Percentiles rank a stretch among this genome's conserved stretches.
Evolutionary conservation across 1,140 invertebrate genomes (phyloP).

Genomic region (Drosophila rhopaloa): DNA sequence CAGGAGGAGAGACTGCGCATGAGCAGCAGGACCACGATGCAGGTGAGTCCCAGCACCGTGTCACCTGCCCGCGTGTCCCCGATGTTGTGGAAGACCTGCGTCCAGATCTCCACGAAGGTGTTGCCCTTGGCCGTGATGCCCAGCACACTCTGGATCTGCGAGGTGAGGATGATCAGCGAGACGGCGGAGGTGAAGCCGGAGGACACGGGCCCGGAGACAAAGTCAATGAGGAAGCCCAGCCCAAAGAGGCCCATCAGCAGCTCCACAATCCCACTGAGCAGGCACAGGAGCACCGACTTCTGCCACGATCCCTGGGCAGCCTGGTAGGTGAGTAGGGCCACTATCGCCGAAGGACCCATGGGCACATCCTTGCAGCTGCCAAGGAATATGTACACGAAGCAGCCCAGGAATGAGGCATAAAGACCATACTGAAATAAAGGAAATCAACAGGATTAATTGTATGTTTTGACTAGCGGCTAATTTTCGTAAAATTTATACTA

Average conservation of each 20-base stretch:
- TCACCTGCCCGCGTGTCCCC: constrained; percentile 88
- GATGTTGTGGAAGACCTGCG: constrained; percentile 87
- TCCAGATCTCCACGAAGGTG: constrained; percentile 91
- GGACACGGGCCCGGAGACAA: constrained; percentile 96
- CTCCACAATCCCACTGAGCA: constrained; percentile 92
- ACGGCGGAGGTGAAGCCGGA: constrained; percentile 97
- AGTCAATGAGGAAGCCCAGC: constrained; percentile 96
- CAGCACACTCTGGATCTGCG: constrained; percentile 94
- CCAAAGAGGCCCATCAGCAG: constrained; percentile 94
- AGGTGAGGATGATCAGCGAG: constrained; percentile 94
- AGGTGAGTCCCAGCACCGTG: constrained; percentile 89
- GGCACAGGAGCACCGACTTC: constrained; percentile 92
- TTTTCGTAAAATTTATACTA: too few species aligned
- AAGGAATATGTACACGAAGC: constrained; percentile 95
- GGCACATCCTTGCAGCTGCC: constrained; percentile 95
- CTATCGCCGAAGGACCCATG: constrained; percentile 94
- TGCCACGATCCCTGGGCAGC: constrained; percentile 89
- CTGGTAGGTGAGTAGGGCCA: constrained; percentile 92
- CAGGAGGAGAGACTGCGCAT: constrained; percentile 83
- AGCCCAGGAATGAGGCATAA: constrained; percentile 95
- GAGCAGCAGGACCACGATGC: constrained; percentile 88
- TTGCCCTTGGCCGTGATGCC: constrained; percentile 90
- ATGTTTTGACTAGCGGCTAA: too few species aligned
- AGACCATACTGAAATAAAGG: constrained; percentile 89
- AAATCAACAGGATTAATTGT: not conserved